Evolutionary conservation across 2,113 vertebrate species (phyloP).

Genomic region (Ceyx margarethae): DNA sequence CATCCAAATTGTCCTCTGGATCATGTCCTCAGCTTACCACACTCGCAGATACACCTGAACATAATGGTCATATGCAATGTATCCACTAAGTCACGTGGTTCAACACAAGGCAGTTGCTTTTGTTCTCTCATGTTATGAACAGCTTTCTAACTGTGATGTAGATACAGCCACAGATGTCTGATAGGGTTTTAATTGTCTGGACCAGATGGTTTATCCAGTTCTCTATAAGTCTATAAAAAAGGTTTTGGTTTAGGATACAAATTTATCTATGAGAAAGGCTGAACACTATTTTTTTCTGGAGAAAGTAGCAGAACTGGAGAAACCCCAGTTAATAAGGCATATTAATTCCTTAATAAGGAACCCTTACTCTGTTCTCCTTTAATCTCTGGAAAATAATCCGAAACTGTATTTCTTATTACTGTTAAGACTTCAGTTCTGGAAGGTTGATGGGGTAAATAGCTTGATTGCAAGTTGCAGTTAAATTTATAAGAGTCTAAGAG

Average conservation of each 20-base stretch:
- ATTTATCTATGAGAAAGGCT: neutral
- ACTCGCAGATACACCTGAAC: neutral
- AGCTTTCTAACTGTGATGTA: neutral
- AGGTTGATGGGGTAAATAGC: neutral
- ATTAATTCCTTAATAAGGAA: too few species aligned
- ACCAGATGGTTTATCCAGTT: neutral
- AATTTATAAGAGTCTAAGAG: neutral
- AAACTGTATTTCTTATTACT: neutral
- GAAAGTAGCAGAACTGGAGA: too few species aligned
- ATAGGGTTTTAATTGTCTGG: neutral
- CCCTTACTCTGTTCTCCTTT: too few species aligned
- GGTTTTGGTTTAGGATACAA: neutral
- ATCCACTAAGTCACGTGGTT: neutral
- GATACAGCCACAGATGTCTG: neutral
- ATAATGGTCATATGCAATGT: neutral
- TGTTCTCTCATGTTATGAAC: neutral
- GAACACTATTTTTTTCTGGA: neutral
- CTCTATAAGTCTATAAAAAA: neutral
- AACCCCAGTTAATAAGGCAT: too few species aligned
- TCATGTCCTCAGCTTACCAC: neutral
- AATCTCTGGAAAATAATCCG: neutral
- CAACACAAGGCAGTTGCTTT: neutral
- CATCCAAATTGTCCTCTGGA: neutral
- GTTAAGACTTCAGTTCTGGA: neutral
- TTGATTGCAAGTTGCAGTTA: neutral